Conservation (phyloP, 37 sponge, comb jelly and placozoan species). For the Corticium candelabrum region DNA sequence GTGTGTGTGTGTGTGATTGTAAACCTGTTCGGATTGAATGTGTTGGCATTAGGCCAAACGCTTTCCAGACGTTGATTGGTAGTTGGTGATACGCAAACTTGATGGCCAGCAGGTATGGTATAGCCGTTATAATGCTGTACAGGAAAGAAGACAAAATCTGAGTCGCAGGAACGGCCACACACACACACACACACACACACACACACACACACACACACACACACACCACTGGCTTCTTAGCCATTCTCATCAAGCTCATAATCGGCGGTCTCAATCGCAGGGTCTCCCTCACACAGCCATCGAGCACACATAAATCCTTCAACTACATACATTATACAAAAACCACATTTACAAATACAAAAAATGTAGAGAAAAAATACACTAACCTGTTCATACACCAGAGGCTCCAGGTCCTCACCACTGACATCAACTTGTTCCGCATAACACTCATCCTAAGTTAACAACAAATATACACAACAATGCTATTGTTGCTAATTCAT, state of each 20-base stretch:
- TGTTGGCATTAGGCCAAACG: constrained; percentile 39
- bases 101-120: constrained; percentile 74
- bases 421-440: constrained; percentile 51
- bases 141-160: background rate
- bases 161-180: background rate
- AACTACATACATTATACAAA: constrained; percentile 27
- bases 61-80: constrained; percentile 55
- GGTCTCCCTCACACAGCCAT: constrained; percentile 72
- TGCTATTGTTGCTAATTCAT: no score
- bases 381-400: constrained; percentile 61
- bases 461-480: no score
- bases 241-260: constrained; percentile 89
- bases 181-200: background rate
- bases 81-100: constrained; percentile 85
- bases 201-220: background rate
- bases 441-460: constrained; percentile 35
- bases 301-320: constrained; percentile 37
- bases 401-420: constrained; percentile 41
- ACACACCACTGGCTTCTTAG: constrained; percentile 52
- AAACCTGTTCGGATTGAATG: constrained; percentile 67
- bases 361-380: background rate
- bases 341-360: background rate
- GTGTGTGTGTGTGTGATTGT: no score
- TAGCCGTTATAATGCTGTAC: constrained; percentile 33
- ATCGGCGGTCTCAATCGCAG: constrained; percentile 78